Evolutionary conservation across 2,797 vertebrate species (phyloP).

Genomic region (Gila robusta): DNA sequence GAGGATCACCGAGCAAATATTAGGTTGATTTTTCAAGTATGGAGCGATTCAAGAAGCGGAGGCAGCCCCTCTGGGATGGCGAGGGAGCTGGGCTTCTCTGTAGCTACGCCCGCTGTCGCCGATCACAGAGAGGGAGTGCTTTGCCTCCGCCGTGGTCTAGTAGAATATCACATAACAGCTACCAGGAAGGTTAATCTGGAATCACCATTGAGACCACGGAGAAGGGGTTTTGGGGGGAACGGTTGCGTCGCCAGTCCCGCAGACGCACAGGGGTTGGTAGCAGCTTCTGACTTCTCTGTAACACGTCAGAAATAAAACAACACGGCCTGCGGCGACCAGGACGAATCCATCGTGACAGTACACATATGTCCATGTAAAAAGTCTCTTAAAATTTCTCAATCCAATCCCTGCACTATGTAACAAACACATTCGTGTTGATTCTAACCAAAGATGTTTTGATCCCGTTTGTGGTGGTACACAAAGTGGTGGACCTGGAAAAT

Average conservation of each 20-base stretch:
- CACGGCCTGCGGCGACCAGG: constrained; percentile 70
- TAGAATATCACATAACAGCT: constrained; percentile 57
- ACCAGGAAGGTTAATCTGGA: constrained; percentile 55
- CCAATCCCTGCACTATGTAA: constrained; percentile 2
- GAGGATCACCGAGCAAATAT: constrained; percentile 78
- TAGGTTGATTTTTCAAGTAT: constrained; percentile 80
- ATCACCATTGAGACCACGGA: constrained; percentile 56
- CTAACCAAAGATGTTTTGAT: constrained; percentile 19
- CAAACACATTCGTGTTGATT: background rate
- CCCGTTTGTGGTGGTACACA: background rate
- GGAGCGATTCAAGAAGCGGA: constrained; percentile 62
- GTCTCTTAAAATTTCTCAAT: constrained; percentile 24
- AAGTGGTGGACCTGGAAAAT: constrained; percentile 32
- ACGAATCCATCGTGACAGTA: background rate
- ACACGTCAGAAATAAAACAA: constrained; percentile 77
- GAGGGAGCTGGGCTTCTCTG: constrained; percentile 83
- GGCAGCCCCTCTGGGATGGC: constrained; percentile 66
- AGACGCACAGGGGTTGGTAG: constrained; percentile 75
- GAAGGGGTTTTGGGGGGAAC: constrained; percentile 67
- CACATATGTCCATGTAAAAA: constrained; percentile 40
- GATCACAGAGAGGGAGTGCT: constrained; percentile 62
- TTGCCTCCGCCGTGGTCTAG: constrained; percentile 63
- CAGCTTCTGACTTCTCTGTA: constrained; percentile 88
- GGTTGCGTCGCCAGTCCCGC: constrained; percentile 71
- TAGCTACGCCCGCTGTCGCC: constrained; percentile 81